Evolutionary conservation across 2,888 invertebrate genomes (phyloP).

Genomic region (Caradrina kadenii): DNA sequence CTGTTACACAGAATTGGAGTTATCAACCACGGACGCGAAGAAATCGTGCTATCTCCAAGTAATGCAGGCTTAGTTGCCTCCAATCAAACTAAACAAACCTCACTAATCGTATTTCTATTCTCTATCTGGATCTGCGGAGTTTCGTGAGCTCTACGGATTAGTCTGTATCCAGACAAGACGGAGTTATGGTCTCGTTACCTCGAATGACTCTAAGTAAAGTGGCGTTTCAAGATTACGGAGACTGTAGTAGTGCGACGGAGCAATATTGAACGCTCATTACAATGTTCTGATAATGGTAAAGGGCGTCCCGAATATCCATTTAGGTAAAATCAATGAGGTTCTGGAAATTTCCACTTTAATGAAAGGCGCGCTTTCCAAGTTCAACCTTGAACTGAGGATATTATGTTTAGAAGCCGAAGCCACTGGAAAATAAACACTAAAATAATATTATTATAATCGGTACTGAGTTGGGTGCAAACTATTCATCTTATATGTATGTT

Average conservation of each 20-base stretch:
- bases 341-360: conserved; percentile 36
- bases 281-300: conserved; percentile 70
- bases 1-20: conserved; percentile 85
- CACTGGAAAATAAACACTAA: not conserved
- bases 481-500: conserved; percentile 78
- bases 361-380: conserved; percentile 9
- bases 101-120: conserved; percentile 88
- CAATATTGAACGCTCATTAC: conserved; percentile 71
- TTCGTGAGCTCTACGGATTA: conserved; percentile 84
- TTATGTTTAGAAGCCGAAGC: not conserved
- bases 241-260: conserved; percentile 66
- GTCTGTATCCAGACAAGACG: conserved; percentile 82
- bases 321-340: conserved; percentile 44
- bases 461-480: conserved; percentile 50
- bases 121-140: conserved; percentile 83
- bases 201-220: conserved; percentile 80
- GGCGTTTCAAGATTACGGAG: conserved; percentile 73
- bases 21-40: conserved; percentile 88
- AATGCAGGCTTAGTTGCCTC: conserved; percentile 86
- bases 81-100: conserved; percentile 90
- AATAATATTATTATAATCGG: conserved; percentile 11
- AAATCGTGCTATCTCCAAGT: conserved; percentile 88
- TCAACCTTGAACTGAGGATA: conserved; percentile 21
- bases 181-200: conserved; percentile 87
- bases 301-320: conserved; percentile 48